A percentile compares a stretch with the other conserved stretches of the same genome.
Evolutionary conservation across 2,113 vertebrate species (phyloP).

Genomic region (Isichthys henryi): DNA sequence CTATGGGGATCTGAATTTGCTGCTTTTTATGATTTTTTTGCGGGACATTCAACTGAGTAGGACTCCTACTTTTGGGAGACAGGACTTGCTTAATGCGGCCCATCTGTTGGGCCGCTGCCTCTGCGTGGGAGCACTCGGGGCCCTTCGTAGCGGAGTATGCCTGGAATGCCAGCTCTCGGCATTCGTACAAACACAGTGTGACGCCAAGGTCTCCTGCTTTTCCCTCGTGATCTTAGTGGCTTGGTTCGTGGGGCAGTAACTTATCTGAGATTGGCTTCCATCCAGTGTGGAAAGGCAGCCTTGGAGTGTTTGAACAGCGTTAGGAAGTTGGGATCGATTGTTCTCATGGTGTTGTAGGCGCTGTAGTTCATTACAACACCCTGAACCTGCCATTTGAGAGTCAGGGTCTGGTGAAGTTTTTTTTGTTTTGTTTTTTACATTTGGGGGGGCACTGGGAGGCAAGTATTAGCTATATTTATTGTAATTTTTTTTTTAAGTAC

Average conservation of each 20-base stretch:
- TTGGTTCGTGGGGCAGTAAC: constrained; percentile 21
- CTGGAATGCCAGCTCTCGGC: constrained; percentile 56
- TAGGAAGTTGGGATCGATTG: not conserved
- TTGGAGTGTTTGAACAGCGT: constrained; percentile 12
- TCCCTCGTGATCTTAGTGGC: constrained; percentile 45
- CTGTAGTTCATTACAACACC: not conserved
- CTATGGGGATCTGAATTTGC: not conserved
- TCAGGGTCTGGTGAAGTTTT: not conserved
- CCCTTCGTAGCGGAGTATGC: constrained; percentile 53
- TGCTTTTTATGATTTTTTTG: not conserved
- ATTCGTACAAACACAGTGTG: constrained; percentile 46
- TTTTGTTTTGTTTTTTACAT: not conserved
- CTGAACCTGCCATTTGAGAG: not conserved
- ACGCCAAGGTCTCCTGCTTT: constrained; percentile 46
- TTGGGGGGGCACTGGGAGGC: not conserved
- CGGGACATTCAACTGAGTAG: not conserved
- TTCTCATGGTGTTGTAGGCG: not conserved
- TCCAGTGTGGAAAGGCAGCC: not conserved
- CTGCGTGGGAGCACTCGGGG: constrained; percentile 42
- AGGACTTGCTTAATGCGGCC: constrained; percentile 31
- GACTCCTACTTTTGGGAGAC: not conserved
- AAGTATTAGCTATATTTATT: not conserved
- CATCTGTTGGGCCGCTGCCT: constrained; percentile 32
- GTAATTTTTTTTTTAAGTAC: not conserved
- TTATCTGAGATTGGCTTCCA: not conserved